Evolutionary conservation across 2,888 invertebrate genomes (phyloP), one percentile per base, ranked within the genome.

Genomic region (Theristus sp.): DNA sequence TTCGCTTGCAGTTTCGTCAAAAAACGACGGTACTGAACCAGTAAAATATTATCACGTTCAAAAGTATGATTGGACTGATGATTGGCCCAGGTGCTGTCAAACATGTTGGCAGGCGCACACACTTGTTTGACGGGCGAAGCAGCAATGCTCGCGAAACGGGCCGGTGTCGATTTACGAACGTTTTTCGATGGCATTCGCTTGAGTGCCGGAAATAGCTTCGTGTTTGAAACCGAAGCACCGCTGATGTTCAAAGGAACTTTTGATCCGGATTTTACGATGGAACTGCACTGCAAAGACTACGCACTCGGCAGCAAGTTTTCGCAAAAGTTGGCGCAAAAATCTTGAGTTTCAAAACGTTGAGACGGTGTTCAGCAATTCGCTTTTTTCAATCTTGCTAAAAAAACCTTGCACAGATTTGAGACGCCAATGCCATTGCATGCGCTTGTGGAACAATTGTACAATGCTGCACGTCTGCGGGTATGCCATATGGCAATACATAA

Each of bases 21-120:
- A n/a, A n/a, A n/a, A n/a, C n/a, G n/a, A n/a, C n/a, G n/a, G n/a
- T n/a, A n/a, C n/a, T n/a, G n/a, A n/a, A n/a, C n/a, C n/a, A n/a
- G n/a, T n/a, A n/a, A n/a, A n/a, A n/a, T n/a, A n/a, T n/a, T n/a
- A n/a, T n/a, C n/a, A n/a, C n/a, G n/a, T n/a, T n/a, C n/a, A n/a
- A n/a, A n/a, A n/a, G n/a, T n/a, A n/a, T n/a, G n/a, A n/a, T n/a
- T n/a, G n/a, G n/a, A n/a, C n/a, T n/a, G n/a, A n/a, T n/a, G n/a
- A n/a, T n/a, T n/a, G n/a, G n/a, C 20, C 3, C 55, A 55, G 55
- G 55, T 55, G 26, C 6, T 56, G 20, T 54, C 59, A 3, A 59
- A 59, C 38, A 59, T 59, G 59, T 29, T 59, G 38, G 59, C 59
- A 2, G 59, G 53, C 1, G 53, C 59, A 20, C 59, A 59, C 26